These are phyloP conservation scores for Cephus rjabovi DNA, from an alignment of 2,888 invertebrate genomes.

Conservation along the genomic window DNA sequence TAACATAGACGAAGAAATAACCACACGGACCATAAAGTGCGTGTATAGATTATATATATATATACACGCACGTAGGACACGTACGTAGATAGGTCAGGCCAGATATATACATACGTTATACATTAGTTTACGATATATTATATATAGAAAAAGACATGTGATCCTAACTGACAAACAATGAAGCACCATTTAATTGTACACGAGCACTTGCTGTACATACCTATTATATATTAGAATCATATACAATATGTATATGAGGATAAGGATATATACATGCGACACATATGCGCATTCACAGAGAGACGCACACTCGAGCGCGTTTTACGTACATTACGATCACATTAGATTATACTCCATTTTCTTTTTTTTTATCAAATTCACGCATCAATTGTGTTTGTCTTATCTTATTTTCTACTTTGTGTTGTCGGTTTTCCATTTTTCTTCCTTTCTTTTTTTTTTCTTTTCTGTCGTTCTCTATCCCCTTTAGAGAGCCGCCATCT, in stretches of 20 bases:
- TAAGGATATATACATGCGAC: too few species aligned
- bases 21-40: background rate
- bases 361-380: background rate
- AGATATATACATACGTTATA: background rate
- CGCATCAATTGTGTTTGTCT: background rate
- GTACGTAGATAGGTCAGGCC: background rate
- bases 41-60: slow-evolving; percentile 6
- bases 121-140: background rate
- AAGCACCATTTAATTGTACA: background rate
- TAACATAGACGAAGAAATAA: slow-evolving; percentile 22
- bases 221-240: background rate
- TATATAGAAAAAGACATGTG: background rate
- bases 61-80: slow-evolving; percentile 21
- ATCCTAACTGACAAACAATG: background rate
- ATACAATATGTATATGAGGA: too few species aligned
- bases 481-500: background rate
- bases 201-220: background rate
- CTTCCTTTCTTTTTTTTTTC: background rate
- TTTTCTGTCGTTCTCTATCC: background rate
- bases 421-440: background rate
- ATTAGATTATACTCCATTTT: background rate
- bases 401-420: background rate
- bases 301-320: slow-evolving; percentile 1
- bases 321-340: background rate
- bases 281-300: background rate